Evolutionary conservation across 2,797 vertebrate species (phyloP).

Genomic region (Philypnodon macrostomus): DNA sequence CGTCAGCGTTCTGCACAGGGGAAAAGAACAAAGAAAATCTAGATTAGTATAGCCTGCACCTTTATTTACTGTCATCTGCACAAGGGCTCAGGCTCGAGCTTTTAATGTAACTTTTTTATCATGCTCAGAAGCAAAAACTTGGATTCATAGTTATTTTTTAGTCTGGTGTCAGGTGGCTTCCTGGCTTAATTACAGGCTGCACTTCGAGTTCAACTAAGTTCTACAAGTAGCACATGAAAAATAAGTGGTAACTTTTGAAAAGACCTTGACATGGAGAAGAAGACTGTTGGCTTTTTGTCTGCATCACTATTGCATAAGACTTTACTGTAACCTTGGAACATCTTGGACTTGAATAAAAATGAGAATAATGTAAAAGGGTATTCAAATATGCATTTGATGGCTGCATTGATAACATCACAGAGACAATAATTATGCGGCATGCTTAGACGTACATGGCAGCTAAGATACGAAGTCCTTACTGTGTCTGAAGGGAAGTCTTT

Average conservation of each 20-base stretch:
- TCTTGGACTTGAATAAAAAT: conserved; percentile 12
- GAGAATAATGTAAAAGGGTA: conserved; percentile 4
- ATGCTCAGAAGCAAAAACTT: not conserved
- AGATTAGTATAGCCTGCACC: conserved; percentile 4
- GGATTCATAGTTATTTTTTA: not conserved
- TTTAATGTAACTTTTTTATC: not conserved
- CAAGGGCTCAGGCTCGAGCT: not conserved
- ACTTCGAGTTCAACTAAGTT: not conserved
- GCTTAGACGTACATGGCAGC: not conserved
- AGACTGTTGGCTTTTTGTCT: conserved; percentile 5
- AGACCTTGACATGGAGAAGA: conserved; percentile 6
- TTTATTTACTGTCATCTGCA: not conserved
- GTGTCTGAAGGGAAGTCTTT: not conserved
- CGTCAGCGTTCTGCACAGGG: conserved; percentile 79
- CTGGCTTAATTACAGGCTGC: conserved; percentile 3
- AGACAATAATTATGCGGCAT: not conserved
- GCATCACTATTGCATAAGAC: conserved; percentile 10
- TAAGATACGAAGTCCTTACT: not conserved
- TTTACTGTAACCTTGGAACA: conserved; percentile 8
- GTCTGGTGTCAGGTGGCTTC: not conserved
- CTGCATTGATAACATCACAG: conserved; percentile 7
- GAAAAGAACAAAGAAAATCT: not conserved
- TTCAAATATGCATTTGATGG: conserved; percentile 12
- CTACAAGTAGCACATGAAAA: not conserved
- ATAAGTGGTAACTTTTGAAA: conserved; percentile 9